A percentile compares a stretch with the other conserved stretches of the same genome.
These are phyloP conservation scores for Eilema caniola DNA, from an alignment of 2,888 invertebrate genomes.

Conservation along the genomic window DNA sequence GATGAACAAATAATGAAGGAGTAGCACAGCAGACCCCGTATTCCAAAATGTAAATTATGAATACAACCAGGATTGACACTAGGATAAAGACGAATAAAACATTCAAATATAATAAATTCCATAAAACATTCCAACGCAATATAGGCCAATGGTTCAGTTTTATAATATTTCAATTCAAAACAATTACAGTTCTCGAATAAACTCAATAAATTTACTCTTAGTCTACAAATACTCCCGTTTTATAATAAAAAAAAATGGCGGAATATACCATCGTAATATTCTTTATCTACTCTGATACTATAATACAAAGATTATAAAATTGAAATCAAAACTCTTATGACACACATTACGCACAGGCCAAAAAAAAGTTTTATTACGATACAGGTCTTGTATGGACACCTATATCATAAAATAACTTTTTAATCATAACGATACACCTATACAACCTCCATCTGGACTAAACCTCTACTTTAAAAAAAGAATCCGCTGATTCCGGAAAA, in stretches of 20 bases:
- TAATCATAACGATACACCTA: too few relatives aligned
- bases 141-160: neutral
- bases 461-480: too few relatives aligned
- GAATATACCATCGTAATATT: conserved; percentile 4
- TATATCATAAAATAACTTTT: too few relatives aligned
- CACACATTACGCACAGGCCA: too few relatives aligned
- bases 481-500: too few relatives aligned
- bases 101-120: neutral
- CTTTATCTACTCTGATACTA: too few relatives aligned
- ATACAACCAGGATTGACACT: neutral
- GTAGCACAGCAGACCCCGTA: neutral
- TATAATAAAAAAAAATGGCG: neutral
- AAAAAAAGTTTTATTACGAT: too few relatives aligned
- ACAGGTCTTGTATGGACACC: too few relatives aligned
- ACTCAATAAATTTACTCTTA: conserved; percentile 11
- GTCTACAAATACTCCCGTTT: conserved; percentile 9
- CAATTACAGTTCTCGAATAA: conserved; percentile 13
- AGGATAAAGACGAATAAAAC: neutral
- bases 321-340: too few relatives aligned
- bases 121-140: neutral
- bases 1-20: neutral
- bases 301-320: too few relatives aligned
- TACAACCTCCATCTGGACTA: too few relatives aligned
- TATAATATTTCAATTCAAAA: neutral
- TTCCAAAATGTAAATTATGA: neutral